Evolutionary conservation across 2,797 vertebrate genomes (phyloP).

Genomic region (Sebastiscus tertius): DNA sequence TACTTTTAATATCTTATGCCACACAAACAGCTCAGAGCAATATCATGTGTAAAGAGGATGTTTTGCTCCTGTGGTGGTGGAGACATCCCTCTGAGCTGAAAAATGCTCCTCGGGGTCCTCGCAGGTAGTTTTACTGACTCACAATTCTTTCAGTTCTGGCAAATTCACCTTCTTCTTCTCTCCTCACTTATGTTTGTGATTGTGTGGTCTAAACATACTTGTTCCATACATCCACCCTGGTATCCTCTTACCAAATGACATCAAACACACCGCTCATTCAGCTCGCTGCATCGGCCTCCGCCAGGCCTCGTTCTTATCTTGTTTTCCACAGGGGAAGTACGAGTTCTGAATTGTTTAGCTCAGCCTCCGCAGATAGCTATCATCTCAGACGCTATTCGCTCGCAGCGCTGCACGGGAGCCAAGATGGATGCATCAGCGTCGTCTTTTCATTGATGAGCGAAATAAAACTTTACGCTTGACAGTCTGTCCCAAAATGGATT

Average conservation of each 20-base stretch:
- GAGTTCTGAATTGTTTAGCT: conserved; percentile 50
- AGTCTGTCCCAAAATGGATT: conserved; percentile 62
- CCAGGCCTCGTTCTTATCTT: conserved; percentile 39
- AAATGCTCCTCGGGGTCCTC: conserved; percentile 5
- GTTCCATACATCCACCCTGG: conserved; percentile 3
- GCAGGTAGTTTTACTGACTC: conserved; percentile 19
- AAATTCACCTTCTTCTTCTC: background rate
- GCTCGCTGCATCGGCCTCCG: conserved; percentile 7
- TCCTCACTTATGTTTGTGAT: background rate
- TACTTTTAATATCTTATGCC: background rate
- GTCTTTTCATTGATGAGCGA: conserved; percentile 60
- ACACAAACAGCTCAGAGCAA: conserved; percentile 8
- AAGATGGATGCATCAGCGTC: conserved; percentile 55
- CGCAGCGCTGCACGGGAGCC: conserved; percentile 20
- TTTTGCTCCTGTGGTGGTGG: conserved; percentile 7
- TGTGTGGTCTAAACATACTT: conserved; percentile 9
- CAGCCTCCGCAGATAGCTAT: conserved; percentile 56
- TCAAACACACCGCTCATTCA: background rate
- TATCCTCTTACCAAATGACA: background rate
- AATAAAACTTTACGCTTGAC: conserved; percentile 67
- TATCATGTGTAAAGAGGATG: background rate
- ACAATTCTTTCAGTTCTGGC: background rate
- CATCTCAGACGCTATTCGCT: conserved; percentile 36
- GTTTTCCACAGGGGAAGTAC: conserved; percentile 18
- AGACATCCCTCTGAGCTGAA: background rate